Evolutionary conservation across 2,113 vertebrate genomes (phyloP).

Genomic region (Mohoua ochrocephala): DNA sequence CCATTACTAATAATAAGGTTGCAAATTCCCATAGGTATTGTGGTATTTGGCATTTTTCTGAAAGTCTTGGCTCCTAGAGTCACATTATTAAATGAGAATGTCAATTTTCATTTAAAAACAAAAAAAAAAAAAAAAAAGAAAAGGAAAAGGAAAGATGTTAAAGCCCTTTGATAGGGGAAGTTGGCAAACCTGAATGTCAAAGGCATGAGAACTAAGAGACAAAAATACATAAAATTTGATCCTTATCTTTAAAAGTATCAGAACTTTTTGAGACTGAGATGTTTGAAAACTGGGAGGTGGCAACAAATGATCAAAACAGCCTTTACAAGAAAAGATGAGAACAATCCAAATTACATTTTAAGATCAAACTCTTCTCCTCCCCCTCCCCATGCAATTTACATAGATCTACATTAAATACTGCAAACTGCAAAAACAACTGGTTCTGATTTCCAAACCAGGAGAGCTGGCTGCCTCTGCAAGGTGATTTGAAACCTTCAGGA

Average conservation of each 20-base stretch:
- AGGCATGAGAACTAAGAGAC: slow-evolving; percentile 50
- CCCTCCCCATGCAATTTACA: slow-evolving; percentile 39
- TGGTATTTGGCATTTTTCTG: slow-evolving; percentile 49
- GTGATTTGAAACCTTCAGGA: background rate
- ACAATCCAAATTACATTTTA: slow-evolving; percentile 43
- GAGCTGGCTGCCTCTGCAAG: background rate
- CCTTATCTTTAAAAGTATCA: slow-evolving; percentile 56
- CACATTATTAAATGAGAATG: slow-evolving; percentile 9
- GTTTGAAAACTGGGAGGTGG: slow-evolving; percentile 51
- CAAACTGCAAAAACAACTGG: slow-evolving; percentile 10
- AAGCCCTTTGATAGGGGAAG: slow-evolving; percentile 31
- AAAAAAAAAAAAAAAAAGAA: background rate
- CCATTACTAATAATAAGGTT: slow-evolving; percentile 1
- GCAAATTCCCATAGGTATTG: slow-evolving; percentile 8
- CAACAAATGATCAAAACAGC: slow-evolving; percentile 48
- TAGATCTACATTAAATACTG: slow-evolving; percentile 41
- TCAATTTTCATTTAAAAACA: slow-evolving; percentile 15
- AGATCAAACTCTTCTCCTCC: slow-evolving; percentile 42
- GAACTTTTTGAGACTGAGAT: slow-evolving; percentile 27
- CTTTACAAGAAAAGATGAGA: slow-evolving; percentile 29
- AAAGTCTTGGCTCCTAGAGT: slow-evolving; percentile 17
- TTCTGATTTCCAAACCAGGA: background rate
- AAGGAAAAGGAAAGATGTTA: background rate
- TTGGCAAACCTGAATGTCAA: slow-evolving; percentile 46
- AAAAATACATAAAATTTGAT: slow-evolving; percentile 49